These are phyloP conservation scores for Poecilia wingei DNA, from an alignment of 2,797 vertebrate genomes.

Conservation along the genomic window DNA sequence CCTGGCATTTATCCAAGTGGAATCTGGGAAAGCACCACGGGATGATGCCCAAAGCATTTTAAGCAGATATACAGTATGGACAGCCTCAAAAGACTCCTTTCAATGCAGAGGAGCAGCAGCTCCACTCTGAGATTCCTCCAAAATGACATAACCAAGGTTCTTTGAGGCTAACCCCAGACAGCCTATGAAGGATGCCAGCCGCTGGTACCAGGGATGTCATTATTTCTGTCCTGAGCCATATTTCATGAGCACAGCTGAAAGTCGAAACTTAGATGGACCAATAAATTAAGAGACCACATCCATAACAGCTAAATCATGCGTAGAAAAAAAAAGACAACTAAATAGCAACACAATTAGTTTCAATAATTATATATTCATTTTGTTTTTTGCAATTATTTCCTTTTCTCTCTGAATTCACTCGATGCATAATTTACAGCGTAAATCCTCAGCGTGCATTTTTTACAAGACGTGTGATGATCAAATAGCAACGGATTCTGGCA, in stretches of 20 bases:
- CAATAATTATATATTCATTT: conserved; percentile 1
- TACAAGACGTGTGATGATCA: conserved; percentile 29
- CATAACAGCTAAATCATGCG: not conserved
- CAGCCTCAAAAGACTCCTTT: not conserved
- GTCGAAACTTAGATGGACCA: not conserved
- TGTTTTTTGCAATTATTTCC: not conserved
- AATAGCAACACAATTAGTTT: not conserved
- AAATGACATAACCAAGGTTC: not conserved
- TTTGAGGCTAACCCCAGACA: not conserved
- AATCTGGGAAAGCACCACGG: not conserved
- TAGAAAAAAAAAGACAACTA: not conserved
- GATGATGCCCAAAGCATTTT: not conserved
- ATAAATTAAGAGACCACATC: not conserved
- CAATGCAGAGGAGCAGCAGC: not conserved
- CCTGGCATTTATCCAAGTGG: not conserved
- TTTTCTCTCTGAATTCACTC: not conserved
- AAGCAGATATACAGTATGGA: not conserved
- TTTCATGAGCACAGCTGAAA: not conserved
- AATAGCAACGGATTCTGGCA: conserved; percentile 33
- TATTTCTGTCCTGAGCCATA: not conserved
- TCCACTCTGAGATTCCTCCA: not conserved
- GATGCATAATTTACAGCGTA: conserved; percentile 3
- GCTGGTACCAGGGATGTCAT: not conserved
- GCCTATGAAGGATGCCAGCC: not conserved
- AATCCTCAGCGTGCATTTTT: not conserved